Evolutionary conservation across 2,888 invertebrate genomes (phyloP).

Genomic region (Macrostomum cliftonense): DNA sequence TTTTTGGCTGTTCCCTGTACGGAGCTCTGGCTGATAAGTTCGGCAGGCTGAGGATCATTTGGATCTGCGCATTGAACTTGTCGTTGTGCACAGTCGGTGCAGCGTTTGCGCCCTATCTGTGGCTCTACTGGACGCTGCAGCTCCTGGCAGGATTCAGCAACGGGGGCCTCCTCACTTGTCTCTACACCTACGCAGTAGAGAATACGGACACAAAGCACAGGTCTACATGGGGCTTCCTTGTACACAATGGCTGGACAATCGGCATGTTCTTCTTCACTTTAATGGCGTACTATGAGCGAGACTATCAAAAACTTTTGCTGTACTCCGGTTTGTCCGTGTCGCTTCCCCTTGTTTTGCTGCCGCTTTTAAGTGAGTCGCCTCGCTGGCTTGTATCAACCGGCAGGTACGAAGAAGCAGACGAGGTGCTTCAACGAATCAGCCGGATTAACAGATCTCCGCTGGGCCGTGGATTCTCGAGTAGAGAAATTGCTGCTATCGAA

Average conservation of each 20-base stretch:
- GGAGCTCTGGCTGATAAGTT: slow-evolving; percentile 21
- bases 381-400: not conserved
- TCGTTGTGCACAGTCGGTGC: not conserved
- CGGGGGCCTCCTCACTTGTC: slow-evolving; percentile 1
- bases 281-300: slow-evolving; percentile 4
- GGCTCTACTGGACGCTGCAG: slow-evolving; percentile 1
- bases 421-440: not conserved
- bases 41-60: slow-evolving; percentile 1
- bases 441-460: not conserved
- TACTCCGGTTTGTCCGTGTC: not conserved
- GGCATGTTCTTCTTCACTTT: not conserved
- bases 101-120: slow-evolving; percentile 1
- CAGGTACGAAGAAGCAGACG: not conserved
- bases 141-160: slow-evolving; percentile 3
- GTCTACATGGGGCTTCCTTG: not conserved
- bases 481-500: not conserved
- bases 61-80: not conserved
- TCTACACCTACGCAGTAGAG: slow-evolving; percentile 2
- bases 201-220: slow-evolving; percentile 3
- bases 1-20: slow-evolving; percentile 20
- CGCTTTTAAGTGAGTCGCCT: slow-evolving; percentile 2
- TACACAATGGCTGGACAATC: slow-evolving; percentile 5
- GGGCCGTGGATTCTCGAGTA: not conserved
- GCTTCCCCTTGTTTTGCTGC: not conserved
- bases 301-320: slow-evolving; percentile 1